These are phyloP conservation scores for Trogon melanurus DNA, from an alignment of 2,113 vertebrate species.

Conservation along the genomic window DNA sequence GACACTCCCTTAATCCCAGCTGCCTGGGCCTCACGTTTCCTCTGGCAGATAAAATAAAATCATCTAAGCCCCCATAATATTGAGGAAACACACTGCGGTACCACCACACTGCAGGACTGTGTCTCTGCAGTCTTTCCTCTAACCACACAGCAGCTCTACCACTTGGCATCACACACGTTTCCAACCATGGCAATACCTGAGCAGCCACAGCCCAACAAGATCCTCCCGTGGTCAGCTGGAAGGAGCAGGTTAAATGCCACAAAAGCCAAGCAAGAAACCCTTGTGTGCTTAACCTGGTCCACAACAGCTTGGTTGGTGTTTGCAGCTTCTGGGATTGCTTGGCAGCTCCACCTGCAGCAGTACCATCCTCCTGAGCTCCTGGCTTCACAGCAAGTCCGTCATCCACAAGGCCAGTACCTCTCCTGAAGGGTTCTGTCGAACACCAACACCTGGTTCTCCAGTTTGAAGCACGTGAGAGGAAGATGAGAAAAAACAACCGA, in stretches of 20 bases:
- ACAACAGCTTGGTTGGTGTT: neutral
- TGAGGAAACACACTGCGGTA: neutral
- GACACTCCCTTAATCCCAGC: neutral
- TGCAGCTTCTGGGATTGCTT: neutral
- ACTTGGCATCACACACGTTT: neutral
- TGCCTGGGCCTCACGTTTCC: neutral
- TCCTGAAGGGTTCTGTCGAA: neutral
- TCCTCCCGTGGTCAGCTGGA: neutral
- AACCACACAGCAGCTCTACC: neutral
- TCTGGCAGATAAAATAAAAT: neutral
- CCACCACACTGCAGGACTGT: neutral
- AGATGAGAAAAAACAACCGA: neutral
- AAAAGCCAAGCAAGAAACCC: neutral
- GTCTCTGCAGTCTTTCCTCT: neutral
- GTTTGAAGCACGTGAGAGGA: neutral
- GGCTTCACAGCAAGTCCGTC: neutral
- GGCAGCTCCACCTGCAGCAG: neutral
- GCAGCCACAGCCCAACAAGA: neutral
- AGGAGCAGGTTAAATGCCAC: neutral
- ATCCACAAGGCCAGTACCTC: neutral
- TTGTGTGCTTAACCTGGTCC: neutral
- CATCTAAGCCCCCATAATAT: rapidly evolving
- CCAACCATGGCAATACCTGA: neutral
- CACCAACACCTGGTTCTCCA: neutral
- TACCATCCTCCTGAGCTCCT: neutral